Evolutionary conservation across 2,113 vertebrate genomes (phyloP), one percentile per base, ranked within the genome.

Genomic region (Ptychochromis oligacanthus): DNA sequence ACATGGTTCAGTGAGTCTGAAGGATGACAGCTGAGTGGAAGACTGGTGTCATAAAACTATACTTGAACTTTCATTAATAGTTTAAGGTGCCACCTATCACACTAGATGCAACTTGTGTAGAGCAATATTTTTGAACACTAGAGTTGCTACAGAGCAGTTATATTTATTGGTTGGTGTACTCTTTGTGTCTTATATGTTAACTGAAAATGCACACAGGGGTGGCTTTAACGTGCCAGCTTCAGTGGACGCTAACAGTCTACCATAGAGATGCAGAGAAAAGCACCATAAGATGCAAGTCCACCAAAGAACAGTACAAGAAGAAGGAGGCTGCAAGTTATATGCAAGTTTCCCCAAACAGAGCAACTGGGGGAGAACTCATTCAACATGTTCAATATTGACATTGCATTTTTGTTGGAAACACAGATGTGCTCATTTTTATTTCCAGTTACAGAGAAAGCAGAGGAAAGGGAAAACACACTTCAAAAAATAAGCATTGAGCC

Each of bases 401-500:
- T 24, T 31, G 28, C 28, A 3, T 31, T 10, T 40, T 65, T 65
- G 61, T 65, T 40, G 43, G 36, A 40, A 65, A 62, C 40, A 65
- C n/a, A 65, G 3, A 1, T 46, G 14, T 0, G 1, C 24, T 67
- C 13, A 2, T 46, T 17, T 7, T 26, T 49, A 46, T 26, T 20
- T 46, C 0, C 38, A 57, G 46, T 17, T 22, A 14, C n/a, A 60
- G 54, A 46, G 22, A 26, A 67, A 46, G 38, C 62, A 26, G 38
- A 26, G 38, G 13, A 57, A 77, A 59, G 28, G 40, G 58, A 14
- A 49, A 61, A 64, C 61, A 82, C 54, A 57, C 36, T 10, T 65
- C n/a, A 81, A 72, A 64, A 80, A 56, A 59, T 65, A 81, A 58
- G 74, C 64, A 22, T 26, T 52, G 54, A 36, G 28, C 17, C 70